phyloP scores from a whole-genome alignment of 2,113 vertebrate species.

The Etheostoma spectabile region DNA sequence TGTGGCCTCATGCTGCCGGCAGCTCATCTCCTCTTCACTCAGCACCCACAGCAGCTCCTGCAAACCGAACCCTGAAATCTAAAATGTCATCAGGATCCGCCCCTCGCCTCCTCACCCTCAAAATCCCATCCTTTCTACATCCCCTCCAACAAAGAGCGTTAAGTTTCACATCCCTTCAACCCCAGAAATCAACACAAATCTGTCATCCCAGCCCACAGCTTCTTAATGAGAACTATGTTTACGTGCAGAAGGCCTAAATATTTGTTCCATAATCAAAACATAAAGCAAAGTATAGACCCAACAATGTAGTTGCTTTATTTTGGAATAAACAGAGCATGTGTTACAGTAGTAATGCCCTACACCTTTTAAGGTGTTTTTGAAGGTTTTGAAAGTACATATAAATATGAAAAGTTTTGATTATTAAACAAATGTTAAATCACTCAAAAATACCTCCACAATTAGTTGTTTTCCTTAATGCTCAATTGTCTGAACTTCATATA shows the following conservation, averaged over 20 bases:
- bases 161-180: conserved; percentile 48
- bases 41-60: conserved; percentile 56
- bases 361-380: background rate
- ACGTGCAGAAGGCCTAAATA: conserved; percentile 7
- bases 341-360: background rate
- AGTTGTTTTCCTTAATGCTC: no score
- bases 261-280: conserved; percentile 28
- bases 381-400: background rate
- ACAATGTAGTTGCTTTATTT: background rate
- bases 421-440: background rate
- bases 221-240: conserved; percentile 22
- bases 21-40: conserved; percentile 75
- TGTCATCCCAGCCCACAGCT: conserved; percentile 23
- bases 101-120: conserved; percentile 40
- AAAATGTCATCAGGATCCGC: conserved; percentile 57
- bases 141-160: conserved; percentile 48
- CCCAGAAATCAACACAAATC: conserved; percentile 38
- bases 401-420: background rate
- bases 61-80: conserved; percentile 67
- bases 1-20: conserved; percentile 42
- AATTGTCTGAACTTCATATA: no score
- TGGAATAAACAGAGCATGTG: conserved; percentile 5
- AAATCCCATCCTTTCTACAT: conserved; percentile 34
- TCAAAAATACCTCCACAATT: no score
- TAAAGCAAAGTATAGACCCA: background rate